Base-by-base conservation (phyloP, 2,113 vertebrate genomes). In the Myanophis thanlyinensis region DNA sequence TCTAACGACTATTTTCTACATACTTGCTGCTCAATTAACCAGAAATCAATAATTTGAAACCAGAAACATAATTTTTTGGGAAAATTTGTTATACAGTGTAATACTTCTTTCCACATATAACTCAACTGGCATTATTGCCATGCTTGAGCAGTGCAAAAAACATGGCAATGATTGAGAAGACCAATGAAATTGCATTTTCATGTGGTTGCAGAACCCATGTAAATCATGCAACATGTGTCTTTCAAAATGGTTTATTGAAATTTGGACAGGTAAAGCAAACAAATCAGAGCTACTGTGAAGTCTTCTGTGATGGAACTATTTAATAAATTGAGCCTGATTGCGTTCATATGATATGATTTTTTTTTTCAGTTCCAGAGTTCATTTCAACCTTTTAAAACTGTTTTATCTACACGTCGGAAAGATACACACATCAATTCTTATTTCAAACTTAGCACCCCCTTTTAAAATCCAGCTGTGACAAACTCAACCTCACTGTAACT, bases 211-310 rank as follows among this genome's bases (percentile, higher is more conserved):
- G 47, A n/a, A 4, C 11, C 44, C 62, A 51, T n/a, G 30, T 51
- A 80, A 90, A 80, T 12, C n/a, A 27, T 89, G 25, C 23, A 44
- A 88, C 73, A 4, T 67, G 35, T 92, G 73, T 1, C 27, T 27
- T 90, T 90, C 84, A 54, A 93, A 90, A 59, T 80, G 85, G 27
- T 90, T 46, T 25, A 1, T 89, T 53, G 56, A 46, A 93, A 8
- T 27, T 1, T 49, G 80, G 84, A 40, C 23, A 87, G 27, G n/a
- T n/a, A 89, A 80, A 85, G 53, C 85, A 47, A 0, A 0, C 54
- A 27, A 59, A 90, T 91, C 48, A 87, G 85, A 59, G 30, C 56
- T 5, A 5, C 54, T 84, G 35, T 23, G 80, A 0, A 87, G 62
- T 35, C 73, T 53, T 59, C 73, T 86, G 10, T 59, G 52, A 62